Conservation (phyloP, 2,797 vertebrate species). For the Threskiornis aethiopicus region DNA sequence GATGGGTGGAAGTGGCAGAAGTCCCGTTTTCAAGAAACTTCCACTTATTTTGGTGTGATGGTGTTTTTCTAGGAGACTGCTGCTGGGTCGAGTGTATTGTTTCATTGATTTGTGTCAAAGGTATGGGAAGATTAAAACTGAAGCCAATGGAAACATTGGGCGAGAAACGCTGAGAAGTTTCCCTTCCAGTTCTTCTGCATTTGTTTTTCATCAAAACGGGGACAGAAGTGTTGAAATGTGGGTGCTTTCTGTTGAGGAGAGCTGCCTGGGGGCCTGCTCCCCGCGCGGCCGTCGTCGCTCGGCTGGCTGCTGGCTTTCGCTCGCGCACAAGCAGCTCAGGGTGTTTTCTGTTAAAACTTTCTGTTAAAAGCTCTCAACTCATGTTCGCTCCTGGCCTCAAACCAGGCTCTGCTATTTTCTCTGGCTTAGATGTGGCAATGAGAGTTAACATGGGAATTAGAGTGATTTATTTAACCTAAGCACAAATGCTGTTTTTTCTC, state of each 20-base stretch:
- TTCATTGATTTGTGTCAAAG: not conserved
- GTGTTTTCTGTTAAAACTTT: not conserved
- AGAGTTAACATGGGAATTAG: not conserved
- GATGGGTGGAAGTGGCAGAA: not conserved
- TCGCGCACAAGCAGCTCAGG: not conserved
- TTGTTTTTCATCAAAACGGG: not conserved
- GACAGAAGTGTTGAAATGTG: not conserved
- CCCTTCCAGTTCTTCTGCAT: not conserved
- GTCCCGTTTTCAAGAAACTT: not conserved
- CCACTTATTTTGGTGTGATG: not conserved
- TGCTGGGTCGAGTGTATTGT: not conserved
- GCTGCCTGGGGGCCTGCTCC: not conserved
- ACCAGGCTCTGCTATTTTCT: not conserved
- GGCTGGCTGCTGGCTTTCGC: not conserved
- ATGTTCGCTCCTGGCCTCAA: not conserved
- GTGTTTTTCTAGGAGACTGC: not conserved
- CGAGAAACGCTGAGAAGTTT: not conserved
- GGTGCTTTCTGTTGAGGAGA: not conserved
- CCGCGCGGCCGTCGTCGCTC: not conserved
- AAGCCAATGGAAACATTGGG: not conserved
- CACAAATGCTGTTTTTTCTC: not conserved
- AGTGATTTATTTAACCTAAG: slow-evolving; percentile 35
- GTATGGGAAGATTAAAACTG: not conserved
- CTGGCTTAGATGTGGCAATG: slow-evolving; percentile 22
- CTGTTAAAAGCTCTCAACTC: not conserved